Evolutionary conservation across 2,888 invertebrate genomes (phyloP), one percentile per base, ranked within the genome.

Genomic region (Synanthedon vespiformis): DNA sequence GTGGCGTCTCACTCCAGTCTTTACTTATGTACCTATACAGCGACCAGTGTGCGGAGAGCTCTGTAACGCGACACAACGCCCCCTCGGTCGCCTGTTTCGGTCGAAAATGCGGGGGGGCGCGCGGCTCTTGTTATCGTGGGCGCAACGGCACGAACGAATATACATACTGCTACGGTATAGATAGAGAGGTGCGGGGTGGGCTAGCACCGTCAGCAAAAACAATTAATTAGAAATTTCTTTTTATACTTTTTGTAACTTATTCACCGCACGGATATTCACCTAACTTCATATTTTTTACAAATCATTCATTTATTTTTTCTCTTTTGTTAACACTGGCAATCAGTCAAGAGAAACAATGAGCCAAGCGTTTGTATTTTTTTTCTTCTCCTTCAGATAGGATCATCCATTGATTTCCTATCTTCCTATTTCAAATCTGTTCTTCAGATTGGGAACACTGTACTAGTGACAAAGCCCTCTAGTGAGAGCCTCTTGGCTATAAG

Each of bases 101-200:
- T 63, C 63, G 58, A 55, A 59, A 54, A 60, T 60, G 76, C 72
- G 76, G 76, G 74, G 70, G 68, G 64, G 58, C 62, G 61, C 70
- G 74, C 67, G 64, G 80, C 59, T 77, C 81, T 73, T 58, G 62
- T 58, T 62, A 60, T 55, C 62, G 62, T 79, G 83, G 87, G 60
- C 79, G 77, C 67, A 79, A 82, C 84, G 84, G 81, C 84, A 85
- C 82, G 77, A 76, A 79, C 81, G 78, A 80, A 84, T 85, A 86
- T 82, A 87, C 22, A 22, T 22, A 22, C 22, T 85, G 84, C 80
- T 78, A 74, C 65, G 61, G 71, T 72, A 72, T 67, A 75, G 76
- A 70, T 80, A 74, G 73, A 76, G 80, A 78, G 68, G 67, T 70
- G 63, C 77, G 73, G 80, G 83, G 82, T 80, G 82, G 80, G 73